phyloP scores from a whole-genome alignment of 2,797 vertebrate species.

The Gymnoscopelus braueri region DNA sequence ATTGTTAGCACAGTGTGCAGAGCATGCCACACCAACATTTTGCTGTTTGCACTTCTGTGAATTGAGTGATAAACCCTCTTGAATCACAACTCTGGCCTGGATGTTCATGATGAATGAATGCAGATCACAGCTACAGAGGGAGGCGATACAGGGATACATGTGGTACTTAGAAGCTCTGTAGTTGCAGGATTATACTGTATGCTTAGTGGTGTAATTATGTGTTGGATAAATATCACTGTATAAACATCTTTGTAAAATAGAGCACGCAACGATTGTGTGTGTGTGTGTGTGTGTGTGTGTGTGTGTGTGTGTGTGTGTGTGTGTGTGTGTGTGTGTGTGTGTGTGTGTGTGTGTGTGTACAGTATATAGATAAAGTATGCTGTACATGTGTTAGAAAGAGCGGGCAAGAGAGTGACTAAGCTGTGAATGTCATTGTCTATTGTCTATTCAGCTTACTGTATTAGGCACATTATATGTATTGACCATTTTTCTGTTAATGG shows the following conservation, averaged over 20 bases:
- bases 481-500: no score
- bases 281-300: background rate
- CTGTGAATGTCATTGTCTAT: no score
- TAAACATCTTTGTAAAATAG: slow-evolving; percentile 18
- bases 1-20: no score
- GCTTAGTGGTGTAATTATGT: background rate
- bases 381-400: no score
- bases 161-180: background rate
- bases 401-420: no score
- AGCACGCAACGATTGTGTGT: background rate
- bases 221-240: background rate
- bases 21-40: no score
- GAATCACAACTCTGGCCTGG: no score
- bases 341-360: slow-evolving; percentile 13
- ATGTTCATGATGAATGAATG: background rate
- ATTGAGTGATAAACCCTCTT: no score
- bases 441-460: no score
- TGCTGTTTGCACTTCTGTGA: no score
- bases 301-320: background rate
- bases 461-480: no score
- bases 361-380: background rate
- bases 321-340: slow-evolving; percentile 16
- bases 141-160: background rate
- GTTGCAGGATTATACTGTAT: slow-evolving; percentile 9
- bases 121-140: background rate